phyloP scores from a whole-genome alignment of 2,888 invertebrate genomes.

The Megastigmus dorsalis region DNA sequence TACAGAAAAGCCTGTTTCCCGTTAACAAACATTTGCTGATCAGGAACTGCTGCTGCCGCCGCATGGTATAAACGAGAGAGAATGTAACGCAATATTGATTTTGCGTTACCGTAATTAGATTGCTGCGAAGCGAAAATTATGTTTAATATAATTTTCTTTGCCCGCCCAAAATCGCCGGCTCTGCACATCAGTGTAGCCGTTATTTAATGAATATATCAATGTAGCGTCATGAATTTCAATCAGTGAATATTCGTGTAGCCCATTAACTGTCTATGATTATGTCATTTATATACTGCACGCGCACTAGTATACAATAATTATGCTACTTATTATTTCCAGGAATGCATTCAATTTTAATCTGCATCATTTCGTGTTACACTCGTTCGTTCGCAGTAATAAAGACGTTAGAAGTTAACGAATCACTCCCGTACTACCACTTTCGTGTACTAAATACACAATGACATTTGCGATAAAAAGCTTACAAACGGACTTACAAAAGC shows the following conservation, averaged over 20 bases:
- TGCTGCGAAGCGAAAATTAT: slow-evolving; percentile 12
- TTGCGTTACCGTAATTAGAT: slow-evolving; percentile 17
- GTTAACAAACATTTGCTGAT: slow-evolving; percentile 33
- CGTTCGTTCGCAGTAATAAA: too few relatives aligned
- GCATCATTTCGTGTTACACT: too few relatives aligned
- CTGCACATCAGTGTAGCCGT: too few relatives aligned
- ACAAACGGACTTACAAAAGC: too few relatives aligned
- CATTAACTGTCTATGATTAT: neutral
- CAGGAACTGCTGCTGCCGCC: neutral
- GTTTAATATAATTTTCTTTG: neutral
- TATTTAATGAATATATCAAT: neutral
- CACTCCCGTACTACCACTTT: too few relatives aligned
- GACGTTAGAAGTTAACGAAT: too few relatives aligned
- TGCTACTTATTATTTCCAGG: too few relatives aligned
- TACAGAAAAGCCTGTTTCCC: neutral
- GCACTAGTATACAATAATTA: too few relatives aligned
- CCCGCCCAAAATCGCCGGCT: neutral
- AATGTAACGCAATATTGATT: slow-evolving; percentile 33
- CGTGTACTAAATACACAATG: too few relatives aligned
- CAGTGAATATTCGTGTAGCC: too few relatives aligned
- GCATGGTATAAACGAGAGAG: slow-evolving; percentile 16
- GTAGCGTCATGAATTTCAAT: neutral
- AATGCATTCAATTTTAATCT: too few relatives aligned
- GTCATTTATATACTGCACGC: neutral
- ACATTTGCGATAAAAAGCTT: too few relatives aligned